Base-by-base conservation (phyloP, 2,888 invertebrate genomes). In the Tetragnatha montana region DNA sequence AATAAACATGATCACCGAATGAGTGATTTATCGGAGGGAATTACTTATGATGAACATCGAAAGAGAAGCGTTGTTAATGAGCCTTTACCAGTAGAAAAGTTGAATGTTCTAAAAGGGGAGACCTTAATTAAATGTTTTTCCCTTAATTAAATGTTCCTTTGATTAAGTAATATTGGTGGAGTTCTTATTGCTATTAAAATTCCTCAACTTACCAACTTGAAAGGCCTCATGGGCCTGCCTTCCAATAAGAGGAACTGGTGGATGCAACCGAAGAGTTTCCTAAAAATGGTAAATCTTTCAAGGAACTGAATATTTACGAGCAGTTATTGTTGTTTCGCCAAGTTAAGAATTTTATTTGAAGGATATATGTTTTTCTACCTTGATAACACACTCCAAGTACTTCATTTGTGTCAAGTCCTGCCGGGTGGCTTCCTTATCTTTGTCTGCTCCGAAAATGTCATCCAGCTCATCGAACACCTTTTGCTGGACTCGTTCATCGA, bases 331-430 rank as follows among this genome's bases (percentile, higher is more conserved):
- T 8, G 4, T 21, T 19, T 22, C 12, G 14, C 6, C 8, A 22
- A 73, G 14, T 2, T 14, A 73, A 22, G 2, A 7, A 22, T 19
- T 19, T 21, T n/a, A 22, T 8, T 12, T 35, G n/a, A 10, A 0
- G 14, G 10, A 19, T 14, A 12, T n/a, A 19, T 10, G 8, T 22
- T 69, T 6, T 8, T 10, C 19, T 91, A 94, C 91, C 92, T 93
- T 94, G 68, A 94, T 93, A 81, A 93, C 93, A 87, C 93, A 93
- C 86, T 94, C 93, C 70, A 94, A 91, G 91, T 94, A 94, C 93
- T 97, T 97, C 96, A 97, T 96, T 8, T 70, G 74, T 6, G 81
- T 81, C 0, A 97, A 96, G 92, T 97, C 97, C 92, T 96, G 96
- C 94, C 96, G 97, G 14, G 96, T 96, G 75, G 96, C 96, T 7